These are phyloP conservation scores for Erethizon dorsatum DNA, from an alignment of 2,797 vertebrate genomes.

Conservation along the genomic window DNA sequence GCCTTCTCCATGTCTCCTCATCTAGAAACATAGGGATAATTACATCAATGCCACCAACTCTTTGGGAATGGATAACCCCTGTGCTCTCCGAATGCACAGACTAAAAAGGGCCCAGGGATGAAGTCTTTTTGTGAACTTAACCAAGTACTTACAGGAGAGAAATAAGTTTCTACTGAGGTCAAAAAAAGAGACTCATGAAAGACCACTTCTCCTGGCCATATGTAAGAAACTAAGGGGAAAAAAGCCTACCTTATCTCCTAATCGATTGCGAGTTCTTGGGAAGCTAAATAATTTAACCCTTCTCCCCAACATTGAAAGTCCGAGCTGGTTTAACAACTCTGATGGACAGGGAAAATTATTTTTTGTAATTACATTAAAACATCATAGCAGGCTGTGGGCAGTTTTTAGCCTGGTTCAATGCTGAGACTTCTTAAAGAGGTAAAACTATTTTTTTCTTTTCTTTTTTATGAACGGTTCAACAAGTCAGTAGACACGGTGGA, in stretches of 20 bases:
- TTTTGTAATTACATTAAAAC: not conserved
- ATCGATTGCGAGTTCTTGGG: not conserved
- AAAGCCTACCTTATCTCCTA: not conserved
- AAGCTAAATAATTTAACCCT: not conserved
- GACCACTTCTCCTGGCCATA: not conserved
- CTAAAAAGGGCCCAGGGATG: not conserved
- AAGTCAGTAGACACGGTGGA: no score
- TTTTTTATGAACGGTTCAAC: not conserved
- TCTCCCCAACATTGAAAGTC: not conserved
- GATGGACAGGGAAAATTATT: not conserved
- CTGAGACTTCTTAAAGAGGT: not conserved
- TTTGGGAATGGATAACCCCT: not conserved
- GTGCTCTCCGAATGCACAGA: not conserved
- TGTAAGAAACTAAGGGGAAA: not conserved
- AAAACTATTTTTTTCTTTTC: not conserved
- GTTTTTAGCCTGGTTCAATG: not conserved
- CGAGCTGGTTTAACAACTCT: not conserved
- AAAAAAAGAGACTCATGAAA: not conserved
- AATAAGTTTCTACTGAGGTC: not conserved
- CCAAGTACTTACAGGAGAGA: not conserved
- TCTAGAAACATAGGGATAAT: not conserved
- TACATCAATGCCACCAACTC: not conserved
- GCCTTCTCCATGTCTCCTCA: not conserved
- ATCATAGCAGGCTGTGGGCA: not conserved
- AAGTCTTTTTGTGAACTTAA: not conserved